Evolutionary conservation across 1,140 invertebrate species (phyloP), one percentile per base, ranked within the genome.

Genomic region (Leptopilina boulardi): DNA sequence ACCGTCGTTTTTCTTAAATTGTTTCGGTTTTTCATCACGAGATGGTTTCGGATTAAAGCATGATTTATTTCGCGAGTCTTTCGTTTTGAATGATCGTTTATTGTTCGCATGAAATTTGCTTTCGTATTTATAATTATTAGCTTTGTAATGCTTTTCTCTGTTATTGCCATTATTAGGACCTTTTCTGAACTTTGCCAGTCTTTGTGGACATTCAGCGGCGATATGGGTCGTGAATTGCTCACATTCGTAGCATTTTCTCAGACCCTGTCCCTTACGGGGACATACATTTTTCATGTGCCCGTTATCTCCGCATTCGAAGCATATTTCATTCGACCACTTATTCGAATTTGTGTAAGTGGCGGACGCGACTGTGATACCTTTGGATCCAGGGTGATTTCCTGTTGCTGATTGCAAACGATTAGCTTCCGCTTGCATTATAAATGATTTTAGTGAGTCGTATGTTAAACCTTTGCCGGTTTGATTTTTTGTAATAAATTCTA

Each of bases 341-440:
- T 71, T 41, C 10, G 34, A 3, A 6, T n/a, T 15, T 4, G 42
- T 34, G 6, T 34, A 3, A 4, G 73, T 26, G 8, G 56, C 47
- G 10, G 38, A 41, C 9, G 38, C 38, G 4, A 41, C 38, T 30
- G 23, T 10, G 11, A 30, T 54, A 1, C 18, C 3, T 26, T 74
- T 30, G 56, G 23, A 30, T 11, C 18, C 44, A 13, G 73, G 44
- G 15, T 47, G 13, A 9, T 4, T 44, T 10, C n/a, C n/a, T n/a
- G n/a, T n/a, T n/a, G n/a, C n/a, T n/a, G n/a, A n/a, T n/a, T n/a
- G n/a, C n/a, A n/a, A 1, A 59, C 54, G 26, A 38, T 38, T 70
- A 44, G 70, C 51, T 19, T 75, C 74, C 1, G 23, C 54, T 42
- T 76, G 71, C 30, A 80, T 51, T 11, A 74, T 26, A 59, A 74